Evolutionary conservation across 2,113 vertebrate species (phyloP), one percentile per base, ranked within the genome.

Genomic region (Pseudorasbora parva): DNA sequence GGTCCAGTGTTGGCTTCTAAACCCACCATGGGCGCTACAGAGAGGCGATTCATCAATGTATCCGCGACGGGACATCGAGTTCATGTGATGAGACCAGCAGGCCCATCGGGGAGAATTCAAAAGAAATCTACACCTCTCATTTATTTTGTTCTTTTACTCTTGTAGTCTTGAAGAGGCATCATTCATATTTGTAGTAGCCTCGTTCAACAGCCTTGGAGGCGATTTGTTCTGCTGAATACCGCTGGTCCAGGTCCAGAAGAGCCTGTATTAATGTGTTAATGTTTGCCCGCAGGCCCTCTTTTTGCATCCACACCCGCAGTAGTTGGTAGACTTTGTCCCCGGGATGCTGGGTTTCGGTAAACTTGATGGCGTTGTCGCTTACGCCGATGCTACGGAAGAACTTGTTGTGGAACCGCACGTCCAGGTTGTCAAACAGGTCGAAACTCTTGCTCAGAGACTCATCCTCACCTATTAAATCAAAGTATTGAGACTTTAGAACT

Each of bases 261-360:
- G 90, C 88, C 0, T 93, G 80, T 6, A 95, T 57, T 84, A 95
- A 92, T 84, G 90, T 74, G 84, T 94, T 95, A 89, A 95, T 95
- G 91, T 94, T 92, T 0, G 94, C 94, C 14, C 92, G 93, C 0
- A 93, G 93, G 17, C 94, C 94, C 85, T 93, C 92, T 30, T 88
- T 89, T 88, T 95, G 94, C 94, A 94, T 94, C 94, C 94, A 95
- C 84, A 87, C 92, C 82, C 92, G 93, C 82, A 94, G 91, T 80
- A 95, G 93, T 37, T 95, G 93, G 23, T 95, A 95, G 47, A 94
- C 94, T 73, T 94, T 94, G 90, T 95, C 94, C 0, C 56, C 47
- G 3, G 89, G n/a, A 41, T 89, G 8, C 51, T 89, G 88, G 11
- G 68, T 90, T 85, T 94, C 93, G 0, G 93, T 93, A 0, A 92